These are phyloP conservation scores for Mirza zaza DNA, from an alignment of 2,113 vertebrate species.

Conservation along the genomic window DNA sequence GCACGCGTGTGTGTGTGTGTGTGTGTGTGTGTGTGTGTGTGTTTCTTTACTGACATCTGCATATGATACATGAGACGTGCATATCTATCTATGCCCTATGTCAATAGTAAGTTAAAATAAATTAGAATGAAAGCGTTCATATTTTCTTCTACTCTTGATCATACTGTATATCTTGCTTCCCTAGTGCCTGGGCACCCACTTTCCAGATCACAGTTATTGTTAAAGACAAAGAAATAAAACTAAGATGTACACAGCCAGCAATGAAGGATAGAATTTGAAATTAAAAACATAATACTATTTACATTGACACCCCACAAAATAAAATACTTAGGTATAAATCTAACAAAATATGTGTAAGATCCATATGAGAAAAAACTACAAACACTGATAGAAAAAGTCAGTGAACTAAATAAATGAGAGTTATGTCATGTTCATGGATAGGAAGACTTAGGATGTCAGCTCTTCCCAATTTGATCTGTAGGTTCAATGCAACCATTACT, in stretches of 20 bases:
- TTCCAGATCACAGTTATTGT: background rate
- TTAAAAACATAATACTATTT: background rate
- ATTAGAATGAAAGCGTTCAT: background rate
- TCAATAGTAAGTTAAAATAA: background rate
- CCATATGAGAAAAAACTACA: background rate
- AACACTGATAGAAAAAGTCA: background rate
- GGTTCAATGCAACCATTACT: background rate
- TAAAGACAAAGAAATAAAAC: background rate
- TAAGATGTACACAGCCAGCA: background rate
- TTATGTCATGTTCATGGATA: accelerated
- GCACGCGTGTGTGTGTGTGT: too few relatives aligned
- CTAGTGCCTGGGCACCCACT: background rate
- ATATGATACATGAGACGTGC: background rate
- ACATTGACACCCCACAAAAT: background rate
- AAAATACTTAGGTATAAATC: background rate
- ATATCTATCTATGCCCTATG: too few relatives aligned
- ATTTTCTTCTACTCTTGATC: background rate
- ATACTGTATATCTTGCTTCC: too few relatives aligned
- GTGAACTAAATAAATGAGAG: background rate
- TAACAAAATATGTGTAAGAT: background rate
- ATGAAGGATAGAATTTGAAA: background rate
- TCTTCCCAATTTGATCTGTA: background rate
- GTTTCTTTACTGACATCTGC: too few relatives aligned
- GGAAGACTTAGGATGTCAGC: background rate
- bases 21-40: too few relatives aligned